These are phyloP conservation scores for Euphysa ruthae DNA, from an alignment of 30 jellyfish, hydroid and myxozoan species.

Conservation along the genomic window DNA sequence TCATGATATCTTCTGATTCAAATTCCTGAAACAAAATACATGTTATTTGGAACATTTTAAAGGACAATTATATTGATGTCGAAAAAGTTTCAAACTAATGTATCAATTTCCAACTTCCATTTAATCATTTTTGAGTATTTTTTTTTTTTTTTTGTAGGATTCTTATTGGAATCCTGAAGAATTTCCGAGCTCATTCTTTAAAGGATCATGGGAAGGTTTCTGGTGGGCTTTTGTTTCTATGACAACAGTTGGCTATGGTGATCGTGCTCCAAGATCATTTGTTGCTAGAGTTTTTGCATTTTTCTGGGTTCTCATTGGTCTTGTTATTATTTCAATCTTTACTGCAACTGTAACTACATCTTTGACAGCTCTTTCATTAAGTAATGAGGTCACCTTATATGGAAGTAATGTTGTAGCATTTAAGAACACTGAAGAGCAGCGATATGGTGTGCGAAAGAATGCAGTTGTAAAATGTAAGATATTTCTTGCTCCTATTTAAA, in stretches of 20 bases:
- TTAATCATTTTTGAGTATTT: no score
- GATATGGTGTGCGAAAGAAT: slow-evolving; percentile 82
- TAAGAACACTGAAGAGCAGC: slow-evolving; percentile 82
- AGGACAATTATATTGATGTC: no score
- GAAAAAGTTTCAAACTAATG: no score
- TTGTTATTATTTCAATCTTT: slow-evolving; percentile 85
- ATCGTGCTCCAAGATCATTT: slow-evolving; percentile 96
- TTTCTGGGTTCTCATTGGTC: slow-evolving; percentile 94
- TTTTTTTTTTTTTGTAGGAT: no score
- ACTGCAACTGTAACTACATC: slow-evolving; percentile 98
- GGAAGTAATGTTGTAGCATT: slow-evolving; percentile 78
- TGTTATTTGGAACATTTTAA: no score
- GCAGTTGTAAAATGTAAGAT: slow-evolving; percentile 85
- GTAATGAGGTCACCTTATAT: slow-evolving; percentile 83
- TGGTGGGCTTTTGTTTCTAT: slow-evolving; percentile 99
- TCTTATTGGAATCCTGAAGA: slow-evolving; percentile 97
- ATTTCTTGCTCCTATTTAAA: no score
- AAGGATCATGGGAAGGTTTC: slow-evolving; percentile 99
- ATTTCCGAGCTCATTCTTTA: slow-evolving; percentile 92
- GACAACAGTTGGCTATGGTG: slow-evolving; percentile 99
- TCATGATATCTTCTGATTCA: no score
- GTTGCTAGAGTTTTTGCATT: slow-evolving; percentile 91
- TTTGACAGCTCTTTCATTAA: slow-evolving; percentile 82
- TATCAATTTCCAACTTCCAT: no score
- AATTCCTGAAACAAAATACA: no score